Conservation (phyloP, 1,140 invertebrate genomes). For the Chrysopa pallens region DNA sequence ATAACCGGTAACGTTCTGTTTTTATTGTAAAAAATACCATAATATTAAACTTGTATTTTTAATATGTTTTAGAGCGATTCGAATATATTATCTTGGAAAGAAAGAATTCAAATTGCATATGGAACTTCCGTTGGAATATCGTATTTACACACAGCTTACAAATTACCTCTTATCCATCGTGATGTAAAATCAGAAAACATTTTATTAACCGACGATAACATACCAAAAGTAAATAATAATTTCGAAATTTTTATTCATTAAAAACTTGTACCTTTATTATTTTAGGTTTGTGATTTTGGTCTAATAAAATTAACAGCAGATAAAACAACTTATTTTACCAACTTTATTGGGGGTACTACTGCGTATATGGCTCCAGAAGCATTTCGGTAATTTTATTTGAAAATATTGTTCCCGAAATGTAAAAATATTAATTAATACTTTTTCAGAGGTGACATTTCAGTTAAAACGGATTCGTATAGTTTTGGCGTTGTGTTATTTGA, state of each 20-base stretch:
- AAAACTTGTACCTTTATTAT: slow-evolving; percentile 7
- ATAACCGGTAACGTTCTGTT: no score
- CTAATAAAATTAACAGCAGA: slow-evolving; percentile 35
- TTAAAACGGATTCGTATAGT: slow-evolving; percentile 58
- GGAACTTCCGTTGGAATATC: slow-evolving; percentile 39
- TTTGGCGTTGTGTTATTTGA: slow-evolving; percentile 61
- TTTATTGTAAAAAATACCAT: no score
- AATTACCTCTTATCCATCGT: slow-evolving; percentile 42
- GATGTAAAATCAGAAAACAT: slow-evolving; percentile 66
- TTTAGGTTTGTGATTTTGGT: slow-evolving; percentile 56
- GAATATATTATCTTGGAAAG: slow-evolving; percentile 22
- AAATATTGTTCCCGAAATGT: not conserved
- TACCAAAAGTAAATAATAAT: slow-evolving; percentile 35
- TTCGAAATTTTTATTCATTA: no score
- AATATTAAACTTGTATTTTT: no score
- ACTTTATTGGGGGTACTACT: slow-evolving; percentile 45
- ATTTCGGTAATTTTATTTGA: slow-evolving; percentile 10
- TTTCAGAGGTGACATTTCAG: slow-evolving; percentile 43
- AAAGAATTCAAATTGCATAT: slow-evolving; percentile 34
- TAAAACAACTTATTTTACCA: slow-evolving; percentile 25
- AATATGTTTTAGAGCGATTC: no score
- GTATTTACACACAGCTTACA: slow-evolving; percentile 38
- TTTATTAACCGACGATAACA: slow-evolving; percentile 37
- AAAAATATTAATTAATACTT: no score
- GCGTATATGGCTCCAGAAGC: slow-evolving; percentile 65